A percentile compares a stretch with the other conserved stretches of the same genome.
phyloP scores from a whole-genome alignment of 2,888 invertebrate species.

The Sisyra terminalis region DNA sequence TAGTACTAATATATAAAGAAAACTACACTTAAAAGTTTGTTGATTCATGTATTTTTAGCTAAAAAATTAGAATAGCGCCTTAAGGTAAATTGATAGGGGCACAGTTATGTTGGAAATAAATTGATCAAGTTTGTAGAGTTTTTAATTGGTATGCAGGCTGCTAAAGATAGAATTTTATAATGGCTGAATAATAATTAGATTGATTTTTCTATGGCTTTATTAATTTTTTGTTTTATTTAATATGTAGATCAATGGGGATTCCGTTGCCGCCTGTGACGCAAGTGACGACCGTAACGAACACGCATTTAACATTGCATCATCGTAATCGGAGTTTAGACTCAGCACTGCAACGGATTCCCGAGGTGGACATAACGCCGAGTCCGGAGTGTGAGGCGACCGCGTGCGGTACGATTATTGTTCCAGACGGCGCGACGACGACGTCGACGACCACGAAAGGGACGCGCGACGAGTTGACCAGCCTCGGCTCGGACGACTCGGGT shows the following conservation, averaged over 20 bases:
- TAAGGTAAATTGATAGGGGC: too few species aligned
- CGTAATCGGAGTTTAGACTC: slow-evolving; percentile 82
- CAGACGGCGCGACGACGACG: slow-evolving; percentile 27
- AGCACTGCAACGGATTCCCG: slow-evolving; percentile 75
- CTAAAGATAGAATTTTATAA: too few species aligned
- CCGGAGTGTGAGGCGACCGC: slow-evolving; percentile 35
- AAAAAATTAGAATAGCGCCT: too few species aligned
- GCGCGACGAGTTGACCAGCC: slow-evolving; percentile 39
- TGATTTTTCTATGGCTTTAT: too few species aligned
- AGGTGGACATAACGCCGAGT: slow-evolving; percentile 56
- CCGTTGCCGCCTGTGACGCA: slow-evolving; percentile 41
- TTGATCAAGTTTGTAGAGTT: too few species aligned
- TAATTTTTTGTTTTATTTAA: too few species aligned
- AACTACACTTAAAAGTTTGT: too few species aligned
- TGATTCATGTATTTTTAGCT: too few species aligned
- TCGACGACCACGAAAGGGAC: slow-evolving; percentile 31
- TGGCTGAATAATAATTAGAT: too few species aligned
- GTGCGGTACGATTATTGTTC: slow-evolving; percentile 19
- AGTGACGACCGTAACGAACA: slow-evolving; percentile 29
- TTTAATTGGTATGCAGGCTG: too few species aligned
- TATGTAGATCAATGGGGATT: slow-evolving; percentile 45
- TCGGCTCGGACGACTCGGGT: slow-evolving; percentile 68
- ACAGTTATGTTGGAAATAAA: too few species aligned
- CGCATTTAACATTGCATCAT: slow-evolving; percentile 52
- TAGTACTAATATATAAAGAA: too few species aligned